These are phyloP conservation scores for Eupithecia exiguata DNA, from an alignment of 2,888 invertebrate species.

Conservation along the genomic window DNA sequence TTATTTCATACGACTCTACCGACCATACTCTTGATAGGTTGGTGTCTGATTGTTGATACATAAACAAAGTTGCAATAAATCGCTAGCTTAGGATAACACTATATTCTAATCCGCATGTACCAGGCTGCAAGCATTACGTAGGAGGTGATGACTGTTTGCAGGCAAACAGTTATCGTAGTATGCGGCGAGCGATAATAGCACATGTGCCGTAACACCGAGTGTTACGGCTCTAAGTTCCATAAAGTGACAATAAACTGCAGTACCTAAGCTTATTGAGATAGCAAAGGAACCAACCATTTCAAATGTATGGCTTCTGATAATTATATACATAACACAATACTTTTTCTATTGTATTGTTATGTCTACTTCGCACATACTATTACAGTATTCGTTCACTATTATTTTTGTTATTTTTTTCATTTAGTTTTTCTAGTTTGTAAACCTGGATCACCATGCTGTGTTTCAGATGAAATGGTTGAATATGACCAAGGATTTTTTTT, in stretches of 20 bases:
- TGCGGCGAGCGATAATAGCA: constrained; percentile 35
- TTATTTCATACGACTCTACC: no score
- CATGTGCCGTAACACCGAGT: constrained; percentile 38
- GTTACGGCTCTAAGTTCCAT: constrained; percentile 31
- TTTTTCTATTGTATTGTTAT: neutral
- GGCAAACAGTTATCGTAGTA: constrained; percentile 37
- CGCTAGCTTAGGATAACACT: neutral
- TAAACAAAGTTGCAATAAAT: neutral
- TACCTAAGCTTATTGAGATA: constrained; percentile 2
- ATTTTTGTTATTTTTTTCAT: neutral
- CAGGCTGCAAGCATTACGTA: constrained; percentile 35
- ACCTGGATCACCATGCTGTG: no score
- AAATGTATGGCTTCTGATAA: neutral
- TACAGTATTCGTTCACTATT: no score
- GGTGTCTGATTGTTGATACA: neutral
- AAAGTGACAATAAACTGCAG: constrained; percentile 10
- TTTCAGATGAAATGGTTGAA: no score
- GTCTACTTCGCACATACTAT: no score
- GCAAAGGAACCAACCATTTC: neutral
- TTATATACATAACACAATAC: neutral
- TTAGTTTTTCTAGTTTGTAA: neutral
- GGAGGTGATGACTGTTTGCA: constrained; percentile 39
- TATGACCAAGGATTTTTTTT: no score
- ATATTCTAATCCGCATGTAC: constrained; percentile 33
- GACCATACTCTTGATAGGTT: neutral